Base-by-base conservation (phyloP, 2,113 vertebrate genomes). In the Ceyx melanurus region DNA sequence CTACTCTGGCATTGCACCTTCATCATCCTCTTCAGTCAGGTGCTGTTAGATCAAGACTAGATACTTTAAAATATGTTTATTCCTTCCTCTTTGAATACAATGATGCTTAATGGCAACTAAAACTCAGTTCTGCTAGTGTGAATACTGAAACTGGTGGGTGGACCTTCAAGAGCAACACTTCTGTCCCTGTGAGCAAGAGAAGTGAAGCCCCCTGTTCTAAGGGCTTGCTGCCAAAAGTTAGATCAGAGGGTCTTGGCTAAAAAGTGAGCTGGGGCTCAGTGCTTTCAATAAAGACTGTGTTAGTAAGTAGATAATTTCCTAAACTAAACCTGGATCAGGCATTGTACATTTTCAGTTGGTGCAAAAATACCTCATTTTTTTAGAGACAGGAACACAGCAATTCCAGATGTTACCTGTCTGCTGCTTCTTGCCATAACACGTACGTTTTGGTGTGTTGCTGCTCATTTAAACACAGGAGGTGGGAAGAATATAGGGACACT, bases 381-480 rank as follows among this genome's bases (percentile, higher is more conserved):
- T 89, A 3, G 1, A 80, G 56, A 71, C 62, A 54, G 62, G 42
- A 90, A 89, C 71, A 73, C 13, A 86, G 53, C 90, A 92, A 61
- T 62, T 23, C 57, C 61, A 89, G 72, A 87, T 85, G 51, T 91
- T 79, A 82, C 21, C 7, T 82, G 90, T 86, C 85, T 78, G 51
- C 56, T 85, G 37, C 42, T 88, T 68, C 68, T 76, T 75, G 65
- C 79, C 82, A 82, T 31, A 87, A 82, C 71, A 58, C 64, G 73
- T 79, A 81, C 91, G 86, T 83, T 82, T 90, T 90, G 19, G 14
- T 88, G 45, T 76, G 46, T 61, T 65, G 28, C 37, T 57, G 13
- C 33, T 86, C 17, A 88, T 88, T 92, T 86, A 83, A 91, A 81
- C 46, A 88, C 53, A 81, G 56, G 66, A 90, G 19, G 45, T 84